Conservation (phyloP, 1,140 invertebrate genomes). For the Panagrolaimus sp. region DNA sequence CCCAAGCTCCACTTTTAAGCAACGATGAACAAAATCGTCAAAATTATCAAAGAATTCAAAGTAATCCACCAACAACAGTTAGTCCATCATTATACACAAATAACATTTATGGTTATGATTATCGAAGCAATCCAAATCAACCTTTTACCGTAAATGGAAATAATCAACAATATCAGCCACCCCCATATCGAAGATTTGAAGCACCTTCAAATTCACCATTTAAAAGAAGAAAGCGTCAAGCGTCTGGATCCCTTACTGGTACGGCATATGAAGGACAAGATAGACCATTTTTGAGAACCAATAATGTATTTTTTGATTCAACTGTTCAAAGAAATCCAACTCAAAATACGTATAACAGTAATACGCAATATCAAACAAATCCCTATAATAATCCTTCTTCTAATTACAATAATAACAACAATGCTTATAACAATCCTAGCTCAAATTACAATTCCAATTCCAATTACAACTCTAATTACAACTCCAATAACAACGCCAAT, state of each 20-base stretch:
- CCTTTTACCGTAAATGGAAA: conserved; percentile 26
- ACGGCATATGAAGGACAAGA: conserved; percentile 26
- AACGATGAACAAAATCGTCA: conserved; percentile 31
- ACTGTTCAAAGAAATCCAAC: neutral
- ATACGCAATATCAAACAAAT: conserved; percentile 1
- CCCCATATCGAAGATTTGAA: conserved; percentile 3
- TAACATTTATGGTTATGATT: conserved; percentile 40
- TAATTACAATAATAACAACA: conserved; percentile 21
- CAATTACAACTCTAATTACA: neutral
- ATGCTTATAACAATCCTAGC: neutral
- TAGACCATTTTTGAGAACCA: conserved; percentile 8
- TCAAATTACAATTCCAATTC: neutral
- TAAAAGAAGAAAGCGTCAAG: conserved; percentile 11
- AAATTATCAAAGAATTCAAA: conserved; percentile 34
- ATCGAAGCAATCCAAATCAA: conserved; percentile 25
- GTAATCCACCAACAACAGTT: conserved; percentile 12
- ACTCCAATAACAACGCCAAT: neutral
- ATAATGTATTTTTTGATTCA: conserved; percentile 5
- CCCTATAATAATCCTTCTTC: neutral
- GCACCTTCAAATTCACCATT: conserved; percentile 2
- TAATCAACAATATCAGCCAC: conserved; percentile 23
- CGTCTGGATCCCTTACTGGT: neutral
- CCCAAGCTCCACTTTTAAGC: conserved; percentile 27
- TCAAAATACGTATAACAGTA: neutral
- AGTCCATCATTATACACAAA: conserved; percentile 27